Conservation (phyloP, 2,797 vertebrate genomes). For the Microcaecilia unicolor region DNA sequence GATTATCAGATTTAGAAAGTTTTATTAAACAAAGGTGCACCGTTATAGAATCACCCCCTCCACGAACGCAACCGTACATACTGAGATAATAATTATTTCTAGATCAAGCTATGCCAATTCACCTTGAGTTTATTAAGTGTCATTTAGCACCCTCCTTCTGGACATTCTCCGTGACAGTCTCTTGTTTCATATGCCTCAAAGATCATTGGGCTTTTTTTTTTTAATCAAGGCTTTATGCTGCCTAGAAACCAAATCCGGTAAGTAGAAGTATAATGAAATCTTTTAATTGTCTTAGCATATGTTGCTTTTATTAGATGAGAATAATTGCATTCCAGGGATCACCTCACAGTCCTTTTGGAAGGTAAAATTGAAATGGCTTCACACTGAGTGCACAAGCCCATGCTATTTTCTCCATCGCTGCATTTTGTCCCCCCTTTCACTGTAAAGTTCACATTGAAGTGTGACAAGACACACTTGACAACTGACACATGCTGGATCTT, state of each 20-base stretch:
- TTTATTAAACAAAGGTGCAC: too few species aligned
- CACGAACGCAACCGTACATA: too few species aligned
- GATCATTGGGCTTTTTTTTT: too few species aligned
- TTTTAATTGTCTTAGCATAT: conserved; percentile 99
- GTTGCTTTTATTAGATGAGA: conserved; percentile 99
- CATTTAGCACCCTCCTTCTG: conserved; percentile 15
- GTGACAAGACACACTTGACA: conserved; percentile 78
- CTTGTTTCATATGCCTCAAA: too few species aligned
- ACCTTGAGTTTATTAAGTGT: conserved; percentile 18
- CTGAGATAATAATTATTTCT: conserved; percentile 20
- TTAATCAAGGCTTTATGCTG: conserved; percentile 28
- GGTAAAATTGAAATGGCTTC: conserved; percentile 99
- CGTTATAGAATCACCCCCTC: too few species aligned
- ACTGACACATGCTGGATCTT: conserved; percentile 81
- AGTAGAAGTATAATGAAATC: conserved; percentile 94
- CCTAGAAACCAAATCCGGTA: conserved; percentile 79
- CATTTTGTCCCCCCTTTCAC: conserved; percentile 76
- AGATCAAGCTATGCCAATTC: conserved; percentile 29
- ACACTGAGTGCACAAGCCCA: conserved; percentile 93
- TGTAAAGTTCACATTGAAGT: conserved; percentile 85
- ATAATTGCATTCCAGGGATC: conserved; percentile 98
- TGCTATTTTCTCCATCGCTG: conserved; percentile 91
- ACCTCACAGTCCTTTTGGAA: conserved; percentile 93
- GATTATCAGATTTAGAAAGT: too few species aligned
- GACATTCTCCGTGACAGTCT: conserved; percentile 3